These are phyloP conservation scores for Erpobdella octoculata DNA, from an alignment of 2,888 invertebrate species.

Conservation along the genomic window DNA sequence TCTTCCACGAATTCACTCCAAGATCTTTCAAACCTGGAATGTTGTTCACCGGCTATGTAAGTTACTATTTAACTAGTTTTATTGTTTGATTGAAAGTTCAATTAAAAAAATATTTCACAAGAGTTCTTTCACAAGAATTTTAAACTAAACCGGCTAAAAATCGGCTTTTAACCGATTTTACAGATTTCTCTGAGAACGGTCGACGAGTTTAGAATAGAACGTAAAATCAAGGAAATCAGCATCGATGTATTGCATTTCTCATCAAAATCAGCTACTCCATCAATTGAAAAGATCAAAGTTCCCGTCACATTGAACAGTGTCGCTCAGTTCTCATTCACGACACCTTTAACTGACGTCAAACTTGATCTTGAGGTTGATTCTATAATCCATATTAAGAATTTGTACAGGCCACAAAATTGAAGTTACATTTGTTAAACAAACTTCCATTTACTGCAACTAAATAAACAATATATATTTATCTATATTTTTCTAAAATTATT, in stretches of 20 bases:
- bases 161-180: too few species aligned
- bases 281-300: background rate
- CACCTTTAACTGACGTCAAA: background rate
- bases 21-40: conserved; percentile 3
- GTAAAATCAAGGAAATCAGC: background rate
- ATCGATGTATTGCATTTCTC: background rate
- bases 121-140: too few species aligned
- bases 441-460: too few species aligned
- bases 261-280: background rate
- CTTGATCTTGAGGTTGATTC: background rate
- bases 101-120: background rate
- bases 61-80: background rate
- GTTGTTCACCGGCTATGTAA: conserved; percentile 1
- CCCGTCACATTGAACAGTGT: background rate
- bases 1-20: background rate
- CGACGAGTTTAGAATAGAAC: background rate
- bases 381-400: too few species aligned
- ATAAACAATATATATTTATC: too few species aligned
- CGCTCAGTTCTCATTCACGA: background rate
- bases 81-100: background rate
- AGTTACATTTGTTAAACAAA: too few species aligned
- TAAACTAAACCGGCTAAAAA: too few species aligned
- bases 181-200: background rate
- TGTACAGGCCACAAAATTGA: too few species aligned
- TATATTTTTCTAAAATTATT: too few species aligned